phyloP scores from a whole-genome alignment of 2,113 vertebrate species.

The Pseudorasbora parva region DNA sequence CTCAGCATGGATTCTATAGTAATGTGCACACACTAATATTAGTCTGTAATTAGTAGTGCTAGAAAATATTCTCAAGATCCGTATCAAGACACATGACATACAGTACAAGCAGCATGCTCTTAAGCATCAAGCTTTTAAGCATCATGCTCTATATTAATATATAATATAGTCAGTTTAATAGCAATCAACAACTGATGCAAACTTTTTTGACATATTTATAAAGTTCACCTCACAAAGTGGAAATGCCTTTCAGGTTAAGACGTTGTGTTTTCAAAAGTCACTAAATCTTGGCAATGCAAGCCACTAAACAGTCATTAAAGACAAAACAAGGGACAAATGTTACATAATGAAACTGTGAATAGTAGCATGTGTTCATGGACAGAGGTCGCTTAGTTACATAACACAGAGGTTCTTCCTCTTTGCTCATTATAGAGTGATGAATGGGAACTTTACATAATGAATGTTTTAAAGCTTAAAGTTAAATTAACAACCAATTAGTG shows the following conservation, averaged over 20 bases:
- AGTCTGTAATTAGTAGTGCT: background rate
- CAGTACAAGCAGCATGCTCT: no score
- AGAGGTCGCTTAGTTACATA: constrained; percentile 25
- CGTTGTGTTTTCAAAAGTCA: no score
- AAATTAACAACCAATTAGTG: constrained; percentile 4
- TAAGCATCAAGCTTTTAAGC: no score
- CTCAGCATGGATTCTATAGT: background rate
- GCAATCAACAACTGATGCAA: background rate
- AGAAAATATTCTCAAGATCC: background rate
- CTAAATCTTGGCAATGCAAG: background rate
- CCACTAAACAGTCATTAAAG: background rate
- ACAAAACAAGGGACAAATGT: background rate
- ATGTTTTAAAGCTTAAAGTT: background rate
- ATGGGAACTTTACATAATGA: background rate
- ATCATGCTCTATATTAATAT: background rate
- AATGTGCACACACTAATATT: background rate
- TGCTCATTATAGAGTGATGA: constrained; percentile 17
- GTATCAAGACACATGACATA: background rate
- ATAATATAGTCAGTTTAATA: background rate
- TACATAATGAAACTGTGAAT: constrained; percentile 23
- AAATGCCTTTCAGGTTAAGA: background rate
- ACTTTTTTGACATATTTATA: background rate
- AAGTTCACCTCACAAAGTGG: background rate
- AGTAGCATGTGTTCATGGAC: background rate
- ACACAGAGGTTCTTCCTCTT: background rate